Conservation (phyloP, 2,888 invertebrate genomes). For the Troides oblongomaculatus region DNA sequence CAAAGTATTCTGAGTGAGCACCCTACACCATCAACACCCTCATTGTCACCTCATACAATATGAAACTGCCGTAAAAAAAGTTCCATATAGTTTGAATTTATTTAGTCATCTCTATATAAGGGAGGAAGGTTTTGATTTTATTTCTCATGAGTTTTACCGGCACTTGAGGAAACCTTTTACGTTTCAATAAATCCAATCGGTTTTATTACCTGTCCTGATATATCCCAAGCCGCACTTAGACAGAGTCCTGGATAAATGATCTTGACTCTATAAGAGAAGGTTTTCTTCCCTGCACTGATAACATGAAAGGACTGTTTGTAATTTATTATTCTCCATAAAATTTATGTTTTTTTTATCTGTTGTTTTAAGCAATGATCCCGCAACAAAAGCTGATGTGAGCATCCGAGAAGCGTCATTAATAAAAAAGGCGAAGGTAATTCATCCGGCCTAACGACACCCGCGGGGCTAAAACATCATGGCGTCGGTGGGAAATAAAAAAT, state of each 20-base stretch:
- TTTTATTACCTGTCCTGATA: slow-evolving; percentile 1
- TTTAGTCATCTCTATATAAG: neutral
- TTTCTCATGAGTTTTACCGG: slow-evolving; percentile 4
- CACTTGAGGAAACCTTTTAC: slow-evolving; percentile 1
- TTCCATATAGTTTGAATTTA: neutral
- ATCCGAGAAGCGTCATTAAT: slow-evolving; percentile 1
- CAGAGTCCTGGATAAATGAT: too few species aligned
- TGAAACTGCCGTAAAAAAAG: neutral
- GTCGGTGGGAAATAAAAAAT: slow-evolving; percentile 1
- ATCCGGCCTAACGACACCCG: slow-evolving; percentile 2
- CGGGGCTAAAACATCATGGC: neutral
- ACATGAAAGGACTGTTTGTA: too few species aligned
- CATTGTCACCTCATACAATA: neutral
- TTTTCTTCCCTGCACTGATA: too few species aligned
- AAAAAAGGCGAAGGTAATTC: slow-evolving; percentile 1
- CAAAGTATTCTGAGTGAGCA: neutral
- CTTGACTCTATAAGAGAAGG: too few species aligned
- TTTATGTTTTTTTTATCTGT: too few species aligned
- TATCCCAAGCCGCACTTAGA: too few species aligned
- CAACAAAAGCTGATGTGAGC: neutral
- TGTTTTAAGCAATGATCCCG: neutral
- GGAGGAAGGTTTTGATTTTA: neutral
- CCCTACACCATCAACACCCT: neutral
- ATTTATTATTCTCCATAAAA: too few species aligned
- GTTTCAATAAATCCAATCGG: slow-evolving; percentile 3